Conservation (phyloP, 2,113 vertebrate genomes). For the Phrynosoma platyrhinos region DNA sequence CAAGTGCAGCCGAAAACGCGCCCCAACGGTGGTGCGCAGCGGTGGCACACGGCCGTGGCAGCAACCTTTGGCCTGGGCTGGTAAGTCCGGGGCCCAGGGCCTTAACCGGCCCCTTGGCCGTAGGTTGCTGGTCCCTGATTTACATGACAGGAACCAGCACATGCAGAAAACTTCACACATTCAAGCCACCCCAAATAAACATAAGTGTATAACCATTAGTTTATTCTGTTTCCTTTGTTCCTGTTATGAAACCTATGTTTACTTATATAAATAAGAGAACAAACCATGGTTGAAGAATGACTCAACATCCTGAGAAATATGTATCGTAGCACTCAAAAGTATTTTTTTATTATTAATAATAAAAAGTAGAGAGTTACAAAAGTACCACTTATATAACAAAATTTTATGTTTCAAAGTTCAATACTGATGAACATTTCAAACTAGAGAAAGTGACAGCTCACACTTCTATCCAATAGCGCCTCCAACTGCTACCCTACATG, state of each 20-base stretch:
- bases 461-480: not conserved
- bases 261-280: not conserved
- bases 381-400: too few species aligned
- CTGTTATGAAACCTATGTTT: slow-evolving; percentile 1
- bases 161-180: not conserved
- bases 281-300: slow-evolving; percentile 10
- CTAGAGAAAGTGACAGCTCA: not conserved
- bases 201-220: not conserved
- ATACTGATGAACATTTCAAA: not conserved
- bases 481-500: not conserved
- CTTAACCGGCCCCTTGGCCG: too few species aligned
- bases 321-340: not conserved
- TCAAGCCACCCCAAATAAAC: slow-evolving; percentile 1
- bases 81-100: too few species aligned
- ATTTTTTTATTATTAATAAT: too few species aligned
- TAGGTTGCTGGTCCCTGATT: too few species aligned
- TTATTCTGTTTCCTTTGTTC: slow-evolving; percentile 5
- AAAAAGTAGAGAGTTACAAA: too few species aligned
- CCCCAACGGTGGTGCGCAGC: too few species aligned
- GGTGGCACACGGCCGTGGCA: too few species aligned
- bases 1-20: too few species aligned
- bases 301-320: not conserved
- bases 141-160: not conserved
- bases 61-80: too few species aligned
- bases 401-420: too few species aligned